Evolutionary conservation across 92 coral and sea anemone species (phyloP), one percentile per base, ranked within the genome.

Genomic region (Chrysogorgia sp.): DNA sequence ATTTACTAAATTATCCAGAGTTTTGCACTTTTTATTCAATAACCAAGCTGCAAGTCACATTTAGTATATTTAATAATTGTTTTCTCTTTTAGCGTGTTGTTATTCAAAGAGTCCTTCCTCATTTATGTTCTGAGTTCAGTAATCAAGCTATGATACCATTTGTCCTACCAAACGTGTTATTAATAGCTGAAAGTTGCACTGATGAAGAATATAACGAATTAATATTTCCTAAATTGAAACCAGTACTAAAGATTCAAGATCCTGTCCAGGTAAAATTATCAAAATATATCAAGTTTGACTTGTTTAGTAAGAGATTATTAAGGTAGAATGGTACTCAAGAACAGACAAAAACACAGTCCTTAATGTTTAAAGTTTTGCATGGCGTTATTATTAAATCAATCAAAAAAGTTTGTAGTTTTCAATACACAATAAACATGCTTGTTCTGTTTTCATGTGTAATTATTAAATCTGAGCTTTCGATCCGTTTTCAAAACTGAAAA

Each of bases 231-330:
- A 87, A 94, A 29, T 77, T 94, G 31, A 94, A 91, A 86, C 98
- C 97, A 10, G 97, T 94, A 23, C 92, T 94, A 68, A 94, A 93
- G 75, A 85, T 94, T 59, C 96, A 89, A 71, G 98, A 94, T 24
- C 98, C 97, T 10, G 76, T 94, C 1, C 98, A 94, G 90, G 98
- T 94, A 57, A 28, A 33, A 20, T 28, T 13, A 15, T 68, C 2
- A 40, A 41, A 34, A 21, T 7, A 23, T 55, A 4, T 69, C 13
- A 34, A 21, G 15, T 32, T 33, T 9, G 7, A 10, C 0, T 32
- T 29, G 31, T 9, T 7, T n/a, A 14, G 1, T n/a, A 68, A 14
- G 21, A 23, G 22, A 0, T 43, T 28, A 24, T 58, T 5, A 25
- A 26, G 21, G 17, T 9, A 71, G 5, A 32, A 19, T n/a, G n/a